A percentile compares a stretch with the other conserved stretches of the same genome.
Conservation (phyloP, 1,140 invertebrate genomes). For the Pantala flavescens region DNA sequence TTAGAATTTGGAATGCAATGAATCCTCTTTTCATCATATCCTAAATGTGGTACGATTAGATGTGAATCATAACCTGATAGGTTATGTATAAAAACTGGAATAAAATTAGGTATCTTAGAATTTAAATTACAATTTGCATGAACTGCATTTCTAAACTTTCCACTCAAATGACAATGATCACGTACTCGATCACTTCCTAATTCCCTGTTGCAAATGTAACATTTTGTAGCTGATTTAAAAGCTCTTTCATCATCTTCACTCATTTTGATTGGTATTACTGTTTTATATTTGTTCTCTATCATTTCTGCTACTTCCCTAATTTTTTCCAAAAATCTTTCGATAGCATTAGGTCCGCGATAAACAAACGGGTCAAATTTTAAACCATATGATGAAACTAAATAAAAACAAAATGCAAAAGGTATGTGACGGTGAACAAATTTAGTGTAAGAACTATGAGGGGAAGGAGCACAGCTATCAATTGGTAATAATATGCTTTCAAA, state of each 20-base stretch:
- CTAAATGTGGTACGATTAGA: neutral
- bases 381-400: neutral
- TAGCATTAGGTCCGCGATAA: neutral
- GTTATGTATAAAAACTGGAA: neutral
- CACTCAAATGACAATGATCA: neutral
- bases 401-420: neutral
- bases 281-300: neutral
- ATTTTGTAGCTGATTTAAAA: neutral
- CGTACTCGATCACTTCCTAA: neutral
- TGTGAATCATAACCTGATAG: neutral
- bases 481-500: neutral
- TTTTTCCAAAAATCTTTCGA: neutral
- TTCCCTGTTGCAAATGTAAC: neutral
- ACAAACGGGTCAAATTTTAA: neutral
- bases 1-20: neutral
- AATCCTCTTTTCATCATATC: neutral
- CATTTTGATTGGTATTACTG: neutral
- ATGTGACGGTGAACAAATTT: neutral
- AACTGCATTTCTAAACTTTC: neutral
- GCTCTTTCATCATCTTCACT: neutral
- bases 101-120: neutral
- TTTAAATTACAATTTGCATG: neutral
- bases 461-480: neutral
- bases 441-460: neutral
- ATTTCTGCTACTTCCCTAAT: neutral